Base-by-base conservation (phyloP, 1,140 invertebrate species). In the Drosophila paulistorum region DNA sequence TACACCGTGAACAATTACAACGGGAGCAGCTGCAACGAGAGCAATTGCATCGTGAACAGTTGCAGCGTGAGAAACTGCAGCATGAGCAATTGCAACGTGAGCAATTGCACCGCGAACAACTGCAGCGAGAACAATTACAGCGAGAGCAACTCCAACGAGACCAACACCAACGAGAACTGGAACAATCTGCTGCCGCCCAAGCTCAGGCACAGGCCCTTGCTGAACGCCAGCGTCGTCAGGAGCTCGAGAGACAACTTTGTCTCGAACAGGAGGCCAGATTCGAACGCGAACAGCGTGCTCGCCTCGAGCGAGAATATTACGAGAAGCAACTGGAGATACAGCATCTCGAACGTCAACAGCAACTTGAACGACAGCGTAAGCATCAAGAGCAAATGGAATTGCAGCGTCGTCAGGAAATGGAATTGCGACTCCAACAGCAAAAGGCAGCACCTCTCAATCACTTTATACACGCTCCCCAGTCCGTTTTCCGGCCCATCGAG, bases 401-500 rank as follows among this genome's bases (percentile, higher is more conserved):
- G 0, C 83, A 86, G 57, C 79, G 80, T 0, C 83, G 77, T 1
- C 84, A 89, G 37, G 76, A 79, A n/a, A 69, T 73, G 74, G 66
- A 89, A 54, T 58, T 84, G 64, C 84, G 81, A 7, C 75, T 89
- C 20, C 77, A 87, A 51, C 82, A 77, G 23, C 80, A 75, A 55
- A 37, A 77, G 65, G 62, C 54, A 66, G 62, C 54, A 59, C 94
- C 93, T 1, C 93, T 95, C 0, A 95, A 95, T 91, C 94, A 95
- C 72, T 96, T 96, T 75, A 95, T 94, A 48, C 95, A 96, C 80
- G 95, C 95, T 2, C 95, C 95, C 1, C 94, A 95, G 91, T 96
- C 95, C 9, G 95, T 95, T 14, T 96, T 96, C 71, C 94, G 94
- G 71, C 95, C 95, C 11, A 91, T 92, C 3, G 84, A 71, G 80